Evolutionary conservation across 2,113 vertebrate genomes (phyloP), one percentile per base, ranked within the genome.

Genomic region (Rhynchomys soricoides): DNA sequence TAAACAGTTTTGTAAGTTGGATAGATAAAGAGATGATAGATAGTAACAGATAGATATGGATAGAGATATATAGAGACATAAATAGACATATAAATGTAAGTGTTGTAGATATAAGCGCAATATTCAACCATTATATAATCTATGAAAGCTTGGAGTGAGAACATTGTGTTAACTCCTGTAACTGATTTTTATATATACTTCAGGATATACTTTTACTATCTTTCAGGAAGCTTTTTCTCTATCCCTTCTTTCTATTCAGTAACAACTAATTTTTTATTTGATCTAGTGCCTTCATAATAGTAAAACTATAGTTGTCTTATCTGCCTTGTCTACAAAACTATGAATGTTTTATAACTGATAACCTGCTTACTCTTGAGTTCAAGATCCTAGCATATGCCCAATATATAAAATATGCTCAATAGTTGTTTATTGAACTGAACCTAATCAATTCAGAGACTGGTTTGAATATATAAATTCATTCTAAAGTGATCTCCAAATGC

Each of bases 391-490:
- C 2, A 55, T 2, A 40, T 45, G 3, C n/a, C 55, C 26, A 43
- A 21, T 3, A 66, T 43, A 40, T 0, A 85, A 34, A 15, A 16
- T 71, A 59, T 24, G 1, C 6, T 85, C 11, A 22, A 2, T 0
- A 24, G 45, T 45, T 37, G 40, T 37, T 37, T 48, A 3, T 31
- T 48, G 66, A 66, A n/a, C 24, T 86, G 48, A 93, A 29, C 2
- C 4, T 29, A 89, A 86, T 70, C 40, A 45, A 50, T 62, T 74
- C 43, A 59, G 0, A 31, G 52, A 15, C 5, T 0, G 7, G 2
- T 68, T 90, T 71, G 34, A 45, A 0, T 59, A 94, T 43, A 5
- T 86, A 78, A 86, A 48, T 81, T 66, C n/a, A 89, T 94, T 89
- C 31, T 64, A 68, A 95, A 82, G 19, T 89, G 29, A 77, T 9